These are phyloP conservation scores for Phortica variegata DNA, from an alignment of 1,140 invertebrate species.

Conservation along the genomic window DNA sequence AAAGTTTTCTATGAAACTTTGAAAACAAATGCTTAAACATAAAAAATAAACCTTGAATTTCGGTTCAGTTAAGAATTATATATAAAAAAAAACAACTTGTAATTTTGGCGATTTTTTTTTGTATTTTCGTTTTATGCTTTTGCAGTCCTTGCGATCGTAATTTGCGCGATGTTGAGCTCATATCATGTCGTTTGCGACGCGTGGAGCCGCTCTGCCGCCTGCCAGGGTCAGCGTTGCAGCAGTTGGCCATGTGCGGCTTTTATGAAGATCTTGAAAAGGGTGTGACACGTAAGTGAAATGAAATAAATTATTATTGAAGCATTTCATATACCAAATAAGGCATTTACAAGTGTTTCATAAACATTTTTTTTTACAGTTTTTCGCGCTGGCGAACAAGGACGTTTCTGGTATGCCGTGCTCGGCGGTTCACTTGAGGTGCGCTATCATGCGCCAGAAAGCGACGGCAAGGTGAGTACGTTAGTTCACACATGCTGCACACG, in stretches of 20 bases:
- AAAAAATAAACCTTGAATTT: conserved; percentile 19
- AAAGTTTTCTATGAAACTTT: too few relatives aligned
- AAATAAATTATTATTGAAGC: neutral
- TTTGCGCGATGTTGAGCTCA: conserved; percentile 69
- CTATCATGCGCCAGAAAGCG: conserved; percentile 61
- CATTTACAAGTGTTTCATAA: conserved; percentile 6
- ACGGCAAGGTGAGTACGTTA: conserved; percentile 61
- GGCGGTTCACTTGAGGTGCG: conserved; percentile 71
- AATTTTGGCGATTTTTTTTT: conserved; percentile 2
- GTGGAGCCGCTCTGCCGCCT: conserved; percentile 69
- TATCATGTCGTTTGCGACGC: conserved; percentile 63
- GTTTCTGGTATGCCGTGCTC: conserved; percentile 77
- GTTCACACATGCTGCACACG: too few relatives aligned
- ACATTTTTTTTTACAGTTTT: conserved; percentile 64
- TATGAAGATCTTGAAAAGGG: conserved; percentile 79
- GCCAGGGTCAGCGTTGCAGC: conserved; percentile 70
- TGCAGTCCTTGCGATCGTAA: conserved; percentile 72
- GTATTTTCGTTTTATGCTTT: conserved; percentile 9
- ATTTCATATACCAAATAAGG: neutral
- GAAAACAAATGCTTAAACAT: too few relatives aligned
- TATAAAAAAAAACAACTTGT: neutral
- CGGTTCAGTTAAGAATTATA: conserved; percentile 4
- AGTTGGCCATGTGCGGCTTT: conserved; percentile 71
- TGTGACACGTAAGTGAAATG: conserved; percentile 69
- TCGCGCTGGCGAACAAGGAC: conserved; percentile 73